A percentile compares a stretch with the other conserved stretches of the same genome.
These are phyloP conservation scores for Oppia nitens DNA, from an alignment of 1,140 invertebrate species.

Conservation along the genomic window DNA sequence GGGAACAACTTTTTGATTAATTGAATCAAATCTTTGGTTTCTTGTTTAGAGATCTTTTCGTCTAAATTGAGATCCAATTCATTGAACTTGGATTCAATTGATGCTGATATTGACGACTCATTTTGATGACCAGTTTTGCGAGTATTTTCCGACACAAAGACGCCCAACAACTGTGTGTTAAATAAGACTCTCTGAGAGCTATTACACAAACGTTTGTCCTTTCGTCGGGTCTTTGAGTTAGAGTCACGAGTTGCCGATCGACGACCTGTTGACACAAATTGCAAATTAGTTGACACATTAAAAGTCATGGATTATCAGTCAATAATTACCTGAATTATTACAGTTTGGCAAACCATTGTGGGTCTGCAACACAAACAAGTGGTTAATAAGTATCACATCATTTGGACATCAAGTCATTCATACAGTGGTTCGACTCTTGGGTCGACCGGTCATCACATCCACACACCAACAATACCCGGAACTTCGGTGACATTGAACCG, in stretches of 20 bases:
- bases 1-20: neutral
- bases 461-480: slow-evolving; percentile 2
- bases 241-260: neutral
- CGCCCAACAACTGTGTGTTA: neutral
- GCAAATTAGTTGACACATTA: neutral
- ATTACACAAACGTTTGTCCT: neutral
- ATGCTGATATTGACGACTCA: neutral
- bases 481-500: neutral
- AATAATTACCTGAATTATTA: neutral
- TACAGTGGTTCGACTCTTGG: neutral
- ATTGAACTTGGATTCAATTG: neutral
- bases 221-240: neutral
- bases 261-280: neutral
- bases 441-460: neutral
- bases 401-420: too few relatives aligned
- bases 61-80: neutral
- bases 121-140: neutral
- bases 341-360: neutral
- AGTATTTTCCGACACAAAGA: neutral
- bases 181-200: neutral
- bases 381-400: neutral
- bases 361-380: neutral
- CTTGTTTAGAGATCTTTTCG: neutral
- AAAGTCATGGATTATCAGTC: neutral
- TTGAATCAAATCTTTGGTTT: neutral